These are phyloP conservation scores for Drosophila suzukii DNA, from an alignment of 1,140 invertebrate genomes.

Conservation along the genomic window DNA sequence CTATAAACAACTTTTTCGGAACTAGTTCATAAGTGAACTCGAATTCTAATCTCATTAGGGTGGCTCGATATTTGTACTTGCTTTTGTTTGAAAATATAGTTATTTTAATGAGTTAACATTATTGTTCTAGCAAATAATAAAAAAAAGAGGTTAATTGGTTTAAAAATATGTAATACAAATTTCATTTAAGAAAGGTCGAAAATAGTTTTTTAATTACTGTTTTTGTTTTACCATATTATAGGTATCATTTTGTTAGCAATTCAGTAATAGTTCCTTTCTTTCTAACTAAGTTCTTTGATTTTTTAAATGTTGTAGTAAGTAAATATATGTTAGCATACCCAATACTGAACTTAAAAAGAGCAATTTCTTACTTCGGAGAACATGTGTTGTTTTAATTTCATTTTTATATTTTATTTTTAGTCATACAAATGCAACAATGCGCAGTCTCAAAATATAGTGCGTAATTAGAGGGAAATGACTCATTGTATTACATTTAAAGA, in stretches of 20 bases:
- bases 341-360: background rate
- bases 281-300: no score
- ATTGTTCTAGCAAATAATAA: no score
- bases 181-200: no score
- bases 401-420: background rate
- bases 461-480: conserved; percentile 6
- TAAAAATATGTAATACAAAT: no score
- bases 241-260: no score
- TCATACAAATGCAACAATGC: background rate
- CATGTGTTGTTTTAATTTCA: background rate
- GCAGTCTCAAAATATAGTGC: background rate
- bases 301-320: no score
- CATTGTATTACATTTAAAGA: conserved; percentile 5
- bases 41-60: background rate
- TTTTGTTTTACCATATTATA: no score
- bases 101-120: background rate
- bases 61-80: background rate
- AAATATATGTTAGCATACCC: no score
- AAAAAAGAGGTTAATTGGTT: no score
- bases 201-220: no score
- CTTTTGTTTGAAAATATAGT: background rate
- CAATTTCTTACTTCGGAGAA: background rate
- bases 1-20: background rate
- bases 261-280: no score
- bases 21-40: conserved; percentile 1